These are phyloP conservation scores for Conchocele bisecta DNA, from an alignment of 2,888 invertebrate species.

Conservation along the genomic window DNA sequence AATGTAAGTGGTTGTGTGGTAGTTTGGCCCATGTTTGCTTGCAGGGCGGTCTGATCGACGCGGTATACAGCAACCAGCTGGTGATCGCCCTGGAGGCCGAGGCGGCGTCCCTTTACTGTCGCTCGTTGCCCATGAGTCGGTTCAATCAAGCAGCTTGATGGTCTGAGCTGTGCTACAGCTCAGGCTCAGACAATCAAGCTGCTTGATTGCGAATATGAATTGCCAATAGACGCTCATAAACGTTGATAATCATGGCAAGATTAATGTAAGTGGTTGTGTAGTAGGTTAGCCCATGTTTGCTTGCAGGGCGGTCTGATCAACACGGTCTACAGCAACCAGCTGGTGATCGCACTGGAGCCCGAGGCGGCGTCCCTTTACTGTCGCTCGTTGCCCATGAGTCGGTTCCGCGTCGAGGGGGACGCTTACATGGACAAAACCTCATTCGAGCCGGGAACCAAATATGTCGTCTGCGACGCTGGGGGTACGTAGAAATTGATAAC, in stretches of 20 bases:
- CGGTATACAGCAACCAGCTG: conserved; percentile 74
- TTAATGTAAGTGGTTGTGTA: too few relatives aligned
- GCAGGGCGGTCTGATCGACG: conserved; percentile 75
- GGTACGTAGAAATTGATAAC: too few relatives aligned
- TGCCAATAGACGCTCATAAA: too few relatives aligned
- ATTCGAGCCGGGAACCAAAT: conserved; percentile 78
- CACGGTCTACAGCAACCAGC: conserved; percentile 73
- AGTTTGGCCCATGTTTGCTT: background rate
- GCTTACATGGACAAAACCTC: conserved; percentile 65
- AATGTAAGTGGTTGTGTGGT: too few relatives aligned
- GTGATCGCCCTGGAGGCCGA: conserved; percentile 78
- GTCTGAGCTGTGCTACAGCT: too few relatives aligned
- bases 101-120: conserved; percentile 77
- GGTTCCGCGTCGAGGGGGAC: conserved; percentile 69
- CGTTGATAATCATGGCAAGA: too few relatives aligned
- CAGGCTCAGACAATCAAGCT: too few relatives aligned
- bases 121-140: conserved; percentile 72
- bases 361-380: conserved; percentile 79
- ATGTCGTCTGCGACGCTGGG: conserved; percentile 77
- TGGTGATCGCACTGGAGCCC: conserved; percentile 77
- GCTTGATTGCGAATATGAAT: too few relatives aligned
- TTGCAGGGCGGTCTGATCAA: conserved; percentile 74
- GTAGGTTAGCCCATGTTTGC: background rate
- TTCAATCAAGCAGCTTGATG: too few relatives aligned
- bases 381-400: conserved; percentile 71